Conservation (phyloP, 2,113 vertebrate species). For the Saguinus midas region DNA sequence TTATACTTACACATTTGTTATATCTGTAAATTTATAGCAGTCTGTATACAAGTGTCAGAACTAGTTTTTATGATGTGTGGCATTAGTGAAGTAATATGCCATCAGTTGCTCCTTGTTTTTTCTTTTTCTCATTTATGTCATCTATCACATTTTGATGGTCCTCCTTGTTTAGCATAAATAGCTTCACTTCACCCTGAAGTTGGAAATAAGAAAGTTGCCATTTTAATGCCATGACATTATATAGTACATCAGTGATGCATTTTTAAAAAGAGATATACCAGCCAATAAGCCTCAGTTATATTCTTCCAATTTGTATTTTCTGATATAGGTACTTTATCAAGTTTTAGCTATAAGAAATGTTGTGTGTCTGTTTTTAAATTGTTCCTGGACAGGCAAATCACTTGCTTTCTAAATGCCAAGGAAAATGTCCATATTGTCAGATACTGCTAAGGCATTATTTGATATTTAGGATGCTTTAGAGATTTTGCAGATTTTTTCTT, state of each 20-base stretch:
- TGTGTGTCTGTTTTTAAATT: background rate
- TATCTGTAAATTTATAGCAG: background rate
- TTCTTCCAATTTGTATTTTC: background rate
- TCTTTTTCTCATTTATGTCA: background rate
- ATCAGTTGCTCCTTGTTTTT: background rate
- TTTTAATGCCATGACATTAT: conserved; percentile 8
- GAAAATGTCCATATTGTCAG: conserved; percentile 40
- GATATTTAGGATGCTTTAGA: conserved; percentile 51
- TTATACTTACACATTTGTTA: background rate
- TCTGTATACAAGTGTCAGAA: background rate
- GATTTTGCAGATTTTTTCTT: conserved; percentile 57
- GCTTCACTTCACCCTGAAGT: conserved; percentile 16
- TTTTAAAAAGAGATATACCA: background rate
- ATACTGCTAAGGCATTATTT: background rate
- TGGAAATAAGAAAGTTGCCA: background rate
- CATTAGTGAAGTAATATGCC: background rate
- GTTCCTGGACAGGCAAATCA: background rate
- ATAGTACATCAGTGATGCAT: background rate
- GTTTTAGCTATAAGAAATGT: background rate
- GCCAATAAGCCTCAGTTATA: background rate
- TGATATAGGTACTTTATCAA: background rate
- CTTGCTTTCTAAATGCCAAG: conserved; percentile 40
- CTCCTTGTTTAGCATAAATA: conserved; percentile 13
- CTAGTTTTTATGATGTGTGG: background rate
- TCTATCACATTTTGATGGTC: conserved; percentile 4